Conservation (phyloP, 2,113 vertebrate species). For the Microcebus tavaratra region DNA sequence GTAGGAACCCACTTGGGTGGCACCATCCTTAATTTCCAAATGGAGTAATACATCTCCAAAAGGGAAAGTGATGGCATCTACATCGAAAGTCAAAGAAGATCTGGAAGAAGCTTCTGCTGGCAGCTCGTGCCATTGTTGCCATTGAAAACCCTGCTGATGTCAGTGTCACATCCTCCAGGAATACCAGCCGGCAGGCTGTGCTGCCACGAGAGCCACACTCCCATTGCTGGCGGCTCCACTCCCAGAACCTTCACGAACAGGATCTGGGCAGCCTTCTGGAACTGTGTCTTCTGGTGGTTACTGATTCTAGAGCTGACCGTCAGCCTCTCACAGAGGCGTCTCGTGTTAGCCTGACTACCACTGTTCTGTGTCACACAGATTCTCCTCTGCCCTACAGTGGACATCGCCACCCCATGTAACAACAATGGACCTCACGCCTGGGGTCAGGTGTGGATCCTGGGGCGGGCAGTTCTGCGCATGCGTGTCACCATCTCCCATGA, state of each 20-base stretch:
- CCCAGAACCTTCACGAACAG: background rate
- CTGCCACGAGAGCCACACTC: background rate
- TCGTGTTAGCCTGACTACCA: background rate
- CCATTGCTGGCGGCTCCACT: background rate
- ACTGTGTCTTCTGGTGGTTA: background rate
- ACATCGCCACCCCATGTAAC: background rate
- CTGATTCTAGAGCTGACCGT: background rate
- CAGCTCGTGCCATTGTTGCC: background rate
- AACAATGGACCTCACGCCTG: background rate
- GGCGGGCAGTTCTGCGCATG: background rate
- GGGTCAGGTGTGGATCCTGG: background rate
- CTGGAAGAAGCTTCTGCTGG: background rate
- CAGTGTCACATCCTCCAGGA: background rate
- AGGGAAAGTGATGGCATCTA: background rate
- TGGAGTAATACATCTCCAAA: background rate
- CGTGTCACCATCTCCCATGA: background rate
- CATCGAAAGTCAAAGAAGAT: background rate
- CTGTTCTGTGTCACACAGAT: background rate
- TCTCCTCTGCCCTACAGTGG: background rate
- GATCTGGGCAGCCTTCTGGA: background rate
- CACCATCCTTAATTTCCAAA: background rate
- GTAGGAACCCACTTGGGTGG: background rate
- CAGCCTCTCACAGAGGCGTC: background rate
- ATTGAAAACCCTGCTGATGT: background rate
- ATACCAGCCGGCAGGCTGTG: background rate